Base-by-base conservation (phyloP, 1,140 invertebrate genomes). In the Tetramorium parvispinum region DNA sequence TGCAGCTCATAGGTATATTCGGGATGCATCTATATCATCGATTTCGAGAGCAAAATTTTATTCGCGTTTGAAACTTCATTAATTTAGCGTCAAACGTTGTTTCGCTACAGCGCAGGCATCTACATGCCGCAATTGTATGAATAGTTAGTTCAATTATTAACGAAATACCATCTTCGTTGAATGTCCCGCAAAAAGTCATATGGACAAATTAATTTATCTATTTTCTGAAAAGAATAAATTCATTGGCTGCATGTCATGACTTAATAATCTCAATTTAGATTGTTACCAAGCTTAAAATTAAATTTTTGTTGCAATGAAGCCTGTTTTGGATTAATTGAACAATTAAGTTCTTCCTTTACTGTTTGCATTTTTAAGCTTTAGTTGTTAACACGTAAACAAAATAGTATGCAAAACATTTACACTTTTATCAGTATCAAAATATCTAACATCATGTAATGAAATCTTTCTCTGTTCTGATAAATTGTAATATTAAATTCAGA, bases 31-130 rank as follows among this genome's bases (percentile, higher is more conserved):
- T 53, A 40, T 32, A 70, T 61, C 68, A 83, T 83, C 79, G 68
- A 83, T 73, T 32, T 71, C 68, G 79, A 37, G 3, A 27, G 53
- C 27, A 51, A 83, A 75, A 83, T 83, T 75, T 83, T 83, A 75
- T 83, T 73, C 79, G 68, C 53, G 68, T 63, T 83, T 73, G 51
- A 83, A 83, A 83, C 79, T 83, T 73, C 68, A 83, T 83, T 83
- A 83, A 83, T 83, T 75, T 59, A 83, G 13, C 68, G 79, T 75
- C 55, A 75, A 83, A 83, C 24, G 79, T 83, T 83, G 27, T 73
- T 75, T 75, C 55, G 53, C 16, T 24, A 55, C 53, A 59, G 37
- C 32, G 51, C 13, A 18, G 11, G 24, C 18, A 57, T 13, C 27
- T 59, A 40, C 3, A 32, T 73, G 32, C 59, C 13, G n/a, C 53